These are phyloP conservation scores for Eilema sororculum DNA, from an alignment of 2,888 invertebrate genomes.

Conservation along the genomic window DNA sequence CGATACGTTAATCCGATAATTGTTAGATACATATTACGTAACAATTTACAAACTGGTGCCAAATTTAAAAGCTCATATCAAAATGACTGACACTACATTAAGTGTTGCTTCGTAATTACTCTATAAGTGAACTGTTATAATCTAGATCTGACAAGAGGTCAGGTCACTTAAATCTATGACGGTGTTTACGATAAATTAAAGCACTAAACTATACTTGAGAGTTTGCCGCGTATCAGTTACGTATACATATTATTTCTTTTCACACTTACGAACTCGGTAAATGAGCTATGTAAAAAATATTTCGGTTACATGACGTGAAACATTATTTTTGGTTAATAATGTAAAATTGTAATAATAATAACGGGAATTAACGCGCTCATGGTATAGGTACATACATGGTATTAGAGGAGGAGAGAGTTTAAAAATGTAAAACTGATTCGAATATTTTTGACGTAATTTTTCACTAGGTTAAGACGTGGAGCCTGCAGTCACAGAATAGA, in stretches of 20 bases:
- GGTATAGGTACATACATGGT: too few species aligned
- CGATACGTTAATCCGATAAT: conserved; percentile 21
- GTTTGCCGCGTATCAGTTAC: conserved; percentile 14
- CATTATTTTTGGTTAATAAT: neutral
- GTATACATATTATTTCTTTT: conserved; percentile 13
- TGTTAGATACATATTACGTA: conserved; percentile 25
- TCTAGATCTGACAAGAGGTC: conserved; percentile 43
- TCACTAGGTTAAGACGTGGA: too few species aligned
- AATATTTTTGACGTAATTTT: too few species aligned
- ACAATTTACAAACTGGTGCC: conserved; percentile 40
- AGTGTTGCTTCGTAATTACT: conserved; percentile 53
- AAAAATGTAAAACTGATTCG: too few species aligned
- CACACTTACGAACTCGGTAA: conserved; percentile 8
- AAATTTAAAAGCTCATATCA: conserved; percentile 57
- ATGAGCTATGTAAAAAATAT: neutral
- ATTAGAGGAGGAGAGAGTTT: too few species aligned
- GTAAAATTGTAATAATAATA: too few species aligned
- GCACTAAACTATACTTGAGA: conserved; percentile 3
- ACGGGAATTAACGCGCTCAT: too few species aligned
- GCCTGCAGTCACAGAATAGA: too few species aligned
- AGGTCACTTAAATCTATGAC: conserved; percentile 31
- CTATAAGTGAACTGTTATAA: conserved; percentile 45
- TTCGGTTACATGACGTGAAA: neutral
- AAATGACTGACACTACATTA: conserved; percentile 73
- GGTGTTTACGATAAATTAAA: conserved; percentile 5